Base-by-base conservation (phyloP, 2,113 vertebrate species). In the Ptilorrhoa leucosticta region DNA sequence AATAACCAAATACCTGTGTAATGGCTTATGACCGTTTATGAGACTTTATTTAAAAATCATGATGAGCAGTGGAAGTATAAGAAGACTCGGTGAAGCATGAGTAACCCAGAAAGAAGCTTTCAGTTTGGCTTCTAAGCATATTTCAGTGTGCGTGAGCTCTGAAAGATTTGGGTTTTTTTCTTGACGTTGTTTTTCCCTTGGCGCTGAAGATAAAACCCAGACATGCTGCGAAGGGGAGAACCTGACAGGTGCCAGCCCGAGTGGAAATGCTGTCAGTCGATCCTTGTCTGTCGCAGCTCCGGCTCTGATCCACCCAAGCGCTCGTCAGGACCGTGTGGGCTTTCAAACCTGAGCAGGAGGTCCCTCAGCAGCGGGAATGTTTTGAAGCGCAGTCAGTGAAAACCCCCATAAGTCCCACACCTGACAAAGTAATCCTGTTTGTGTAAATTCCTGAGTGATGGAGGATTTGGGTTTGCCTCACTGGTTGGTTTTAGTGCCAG, bases 1-100 rank as follows among this genome's bases (percentile, higher is more conserved):
- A 89, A 84, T 94, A 95, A 86, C 64, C 89, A 77, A 86, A 78
- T 58, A 79, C 71, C 57, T 93, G 83, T 93, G 80, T 93, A 86
- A 94, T 88, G 89, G 76, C 89, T 94, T 95, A 54, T 70, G 80
- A 75, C 86, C 93, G 56, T 81, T 94, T 92, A 57, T 81, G 54
- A 95, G 83, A 75, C 64, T 80, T 65, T 4, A 54, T 64, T 72
- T 77, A 90, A 70, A 94, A 93, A 63, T 70, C 50, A 54, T 28
- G 47, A 87, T 50, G 78, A 90, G 78, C 78, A 88, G 72, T 58
- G 31, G 44, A 83, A 88, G 20, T 56, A 3, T 11, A 60, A 78
- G 77, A 45, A 42, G 85, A 50, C 39, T 70, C 4, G 0, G 22
- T 90, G 80, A 93, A 81, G 93, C 71, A 30, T 56, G 72, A 92